Conservation (phyloP, 2,797 vertebrate species). For the Artibeus lituratus region DNA sequence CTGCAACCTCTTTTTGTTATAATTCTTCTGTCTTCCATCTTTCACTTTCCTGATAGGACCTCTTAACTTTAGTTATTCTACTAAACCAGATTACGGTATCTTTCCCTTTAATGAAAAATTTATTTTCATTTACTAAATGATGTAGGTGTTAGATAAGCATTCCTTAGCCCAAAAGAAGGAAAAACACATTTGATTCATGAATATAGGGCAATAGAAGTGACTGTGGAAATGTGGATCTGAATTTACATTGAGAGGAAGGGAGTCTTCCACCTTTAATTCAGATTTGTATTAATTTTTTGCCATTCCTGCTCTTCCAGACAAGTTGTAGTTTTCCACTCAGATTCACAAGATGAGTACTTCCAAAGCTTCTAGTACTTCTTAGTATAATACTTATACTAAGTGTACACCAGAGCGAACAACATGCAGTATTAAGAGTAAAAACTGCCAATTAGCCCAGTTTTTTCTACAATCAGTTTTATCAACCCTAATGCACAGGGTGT, state of each 20-base stretch:
- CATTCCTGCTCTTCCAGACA: background rate
- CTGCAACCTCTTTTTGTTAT: background rate
- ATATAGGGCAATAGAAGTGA: background rate
- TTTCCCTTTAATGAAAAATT: background rate
- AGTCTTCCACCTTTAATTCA: slow-evolving; percentile 5
- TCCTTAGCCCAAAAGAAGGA: background rate
- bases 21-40: background rate
- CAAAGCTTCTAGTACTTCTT: background rate
- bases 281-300: background rate
- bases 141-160: background rate
- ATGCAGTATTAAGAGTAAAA: background rate
- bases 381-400: too few species aligned
- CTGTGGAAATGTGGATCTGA: background rate
- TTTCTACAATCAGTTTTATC: background rate
- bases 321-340: background rate
- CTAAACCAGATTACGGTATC: background rate
- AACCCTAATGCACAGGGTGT: background rate
- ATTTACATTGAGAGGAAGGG: background rate
- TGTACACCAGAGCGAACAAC: background rate
- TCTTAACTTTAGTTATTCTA: slow-evolving; percentile 2
- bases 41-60: background rate
- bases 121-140: background rate
- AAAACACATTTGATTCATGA: background rate
- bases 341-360: background rate
- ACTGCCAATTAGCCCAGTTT: background rate